A percentile compares a stretch with the other conserved stretches of the same genome.
Conservation (phyloP, 2,797 vertebrate species). For the Salarias fasciatus region DNA sequence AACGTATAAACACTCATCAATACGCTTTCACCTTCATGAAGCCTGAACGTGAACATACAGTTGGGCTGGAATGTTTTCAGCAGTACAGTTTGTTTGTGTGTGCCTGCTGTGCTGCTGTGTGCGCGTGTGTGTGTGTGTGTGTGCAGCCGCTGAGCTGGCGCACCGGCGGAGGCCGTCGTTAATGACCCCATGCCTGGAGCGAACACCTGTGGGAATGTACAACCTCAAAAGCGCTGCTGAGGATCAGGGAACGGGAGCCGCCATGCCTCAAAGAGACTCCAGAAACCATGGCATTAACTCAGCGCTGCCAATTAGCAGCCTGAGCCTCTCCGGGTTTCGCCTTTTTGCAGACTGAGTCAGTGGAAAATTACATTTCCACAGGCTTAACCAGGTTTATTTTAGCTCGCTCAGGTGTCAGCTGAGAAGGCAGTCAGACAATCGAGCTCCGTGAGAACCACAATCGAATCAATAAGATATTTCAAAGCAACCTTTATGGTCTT, state of each 20-base stretch:
- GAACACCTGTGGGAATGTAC: conserved; percentile 52
- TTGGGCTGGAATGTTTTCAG: conserved; percentile 16
- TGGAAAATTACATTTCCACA: conserved; percentile 13
- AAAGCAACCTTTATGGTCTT: neutral
- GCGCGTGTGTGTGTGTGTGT: conserved; percentile 7
- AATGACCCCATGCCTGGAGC: conserved; percentile 43
- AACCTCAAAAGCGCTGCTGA: conserved; percentile 41
- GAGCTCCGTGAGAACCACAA: neutral
- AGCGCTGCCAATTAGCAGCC: conserved; percentile 52
- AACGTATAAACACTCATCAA: conserved; percentile 1
- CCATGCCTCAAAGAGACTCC: conserved; percentile 53
- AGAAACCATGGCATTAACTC: conserved; percentile 39
- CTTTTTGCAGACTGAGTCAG: conserved; percentile 6
- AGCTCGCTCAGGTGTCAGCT: conserved; percentile 12
- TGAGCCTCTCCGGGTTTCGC: conserved; percentile 23
- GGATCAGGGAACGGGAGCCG: conserved; percentile 35
- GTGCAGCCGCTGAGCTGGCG: neutral
- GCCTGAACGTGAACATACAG: neutral
- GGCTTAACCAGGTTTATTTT: conserved; percentile 17
- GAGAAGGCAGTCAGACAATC: neutral
- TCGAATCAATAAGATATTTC: neutral
- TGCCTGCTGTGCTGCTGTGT: conserved; percentile 15
- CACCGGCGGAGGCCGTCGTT: conserved; percentile 22
- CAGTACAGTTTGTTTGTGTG: conserved; percentile 12
- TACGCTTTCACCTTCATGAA: conserved; percentile 16